phyloP scores from a whole-genome alignment of 1,140 invertebrate species.

The Aphelenchoides fujianensis region DNA sequence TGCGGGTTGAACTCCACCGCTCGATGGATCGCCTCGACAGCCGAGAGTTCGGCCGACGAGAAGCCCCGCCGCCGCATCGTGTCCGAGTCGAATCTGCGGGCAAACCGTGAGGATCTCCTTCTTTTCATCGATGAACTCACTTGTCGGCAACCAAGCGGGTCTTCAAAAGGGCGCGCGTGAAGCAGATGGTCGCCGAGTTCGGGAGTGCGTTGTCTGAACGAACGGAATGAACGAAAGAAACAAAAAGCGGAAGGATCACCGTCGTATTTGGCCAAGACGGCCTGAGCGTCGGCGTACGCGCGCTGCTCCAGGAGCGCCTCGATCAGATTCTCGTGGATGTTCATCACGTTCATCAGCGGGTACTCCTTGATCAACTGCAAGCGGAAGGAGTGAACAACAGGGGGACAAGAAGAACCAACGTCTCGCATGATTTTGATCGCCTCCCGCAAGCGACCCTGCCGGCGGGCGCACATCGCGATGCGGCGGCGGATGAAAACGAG shows the following conservation, averaged over 20 bases:
- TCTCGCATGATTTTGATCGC: conserved; percentile 95
- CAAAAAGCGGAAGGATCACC: conserved; percentile 64
- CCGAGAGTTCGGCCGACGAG: conserved; percentile 83
- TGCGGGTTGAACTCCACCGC: conserved; percentile 98
- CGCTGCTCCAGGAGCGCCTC: conserved; percentile 91
- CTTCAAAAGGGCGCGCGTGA: conserved; percentile 89
- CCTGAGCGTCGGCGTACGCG: conserved; percentile 92
- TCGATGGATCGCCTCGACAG: conserved; percentile 90
- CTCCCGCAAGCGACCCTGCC: conserved; percentile 86
- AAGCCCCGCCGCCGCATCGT: conserved; percentile 80
- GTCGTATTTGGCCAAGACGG: conserved; percentile 91
- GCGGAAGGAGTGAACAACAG: neutral
- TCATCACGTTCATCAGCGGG: conserved; percentile 87
- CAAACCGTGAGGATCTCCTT: neutral
- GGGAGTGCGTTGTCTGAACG: conserved; percentile 80
- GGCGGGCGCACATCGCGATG: conserved; percentile 91
- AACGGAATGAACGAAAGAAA: no score
- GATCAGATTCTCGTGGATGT: conserved; percentile 95
- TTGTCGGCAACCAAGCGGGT: conserved; percentile 87
- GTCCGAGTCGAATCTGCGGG: conserved; percentile 74
- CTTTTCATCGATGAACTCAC: conserved; percentile 65
- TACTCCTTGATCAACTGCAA: conserved; percentile 86
- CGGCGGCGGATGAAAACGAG: conserved; percentile 89
- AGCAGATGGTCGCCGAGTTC: conserved; percentile 93
- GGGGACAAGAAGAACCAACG: conserved; percentile 64